Evolutionary conservation across 2,888 invertebrate genomes (phyloP), one percentile per base, ranked within the genome.

Genomic region (Dryomyza anilis): DNA sequence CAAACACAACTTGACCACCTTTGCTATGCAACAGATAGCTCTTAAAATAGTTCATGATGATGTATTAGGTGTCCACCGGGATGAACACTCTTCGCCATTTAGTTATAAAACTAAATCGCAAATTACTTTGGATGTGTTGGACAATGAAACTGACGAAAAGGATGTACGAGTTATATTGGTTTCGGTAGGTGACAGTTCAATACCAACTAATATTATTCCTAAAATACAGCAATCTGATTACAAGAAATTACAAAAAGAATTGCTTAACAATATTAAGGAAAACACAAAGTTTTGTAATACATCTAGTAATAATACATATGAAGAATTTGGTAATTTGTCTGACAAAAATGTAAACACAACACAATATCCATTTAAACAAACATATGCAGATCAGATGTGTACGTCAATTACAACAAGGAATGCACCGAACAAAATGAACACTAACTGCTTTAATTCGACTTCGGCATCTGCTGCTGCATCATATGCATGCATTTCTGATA

Each of bases 31-130:
- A 48, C 85, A 86, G 39, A 87, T 87, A 52, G 89, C 86, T 0
- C 80, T 86, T 4, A 87, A 87, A 73, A 69, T 87, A 67, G 70
- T 88, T 12, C 86, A 88, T 30, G 90, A 90, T 69, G 90, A 89
- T 53, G 83, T 86, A 52, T 76, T 83, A 0, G 85, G 87, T 0
- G 66, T 74, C 21, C 89, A 87, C 73, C 83, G 89, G 66, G 95
- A 95, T 79, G 94, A 94, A 76, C 93, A 95, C 78, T 94, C 94
- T 0, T 91, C 89, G 16, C 95, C 95, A 1, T 96, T 95, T 78
- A 88, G 91, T 14, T 94, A 92, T 84, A 91, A 91, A 82, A 93
- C 94, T 0, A 89, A 87, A 74, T 93, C 93, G 64, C 94, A 94
- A 80, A 86, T 92, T 65, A 90, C 93, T 83, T 84, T 94, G 23